These are phyloP conservation scores for Calliphora vicina DNA, from an alignment of 1,140 invertebrate species.

Conservation along the genomic window DNA sequence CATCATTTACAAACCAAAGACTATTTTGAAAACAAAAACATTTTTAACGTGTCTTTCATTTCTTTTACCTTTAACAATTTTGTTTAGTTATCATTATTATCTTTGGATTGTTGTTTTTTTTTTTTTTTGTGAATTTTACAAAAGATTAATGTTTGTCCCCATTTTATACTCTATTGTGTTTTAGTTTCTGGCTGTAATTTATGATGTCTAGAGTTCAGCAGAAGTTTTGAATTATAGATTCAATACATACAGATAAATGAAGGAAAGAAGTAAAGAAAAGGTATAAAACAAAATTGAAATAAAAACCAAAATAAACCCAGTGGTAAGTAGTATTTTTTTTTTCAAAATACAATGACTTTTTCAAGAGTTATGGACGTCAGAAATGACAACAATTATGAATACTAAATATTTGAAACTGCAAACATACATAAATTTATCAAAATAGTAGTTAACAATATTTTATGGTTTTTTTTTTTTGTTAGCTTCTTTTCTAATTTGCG, in stretches of 20 bases:
- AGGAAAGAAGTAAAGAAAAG: no score
- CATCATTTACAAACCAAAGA: background rate
- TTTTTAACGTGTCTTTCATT: background rate
- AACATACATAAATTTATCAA: background rate
- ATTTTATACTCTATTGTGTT: background rate
- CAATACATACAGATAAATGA: background rate
- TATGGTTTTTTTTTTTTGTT: no score
- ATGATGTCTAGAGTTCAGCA: background rate
- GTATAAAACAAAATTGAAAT: background rate
- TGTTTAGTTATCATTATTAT: background rate
- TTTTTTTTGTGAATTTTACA: background rate
- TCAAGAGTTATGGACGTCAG: background rate
- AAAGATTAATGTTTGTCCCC: constrained; percentile 9
- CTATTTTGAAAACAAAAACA: no score
- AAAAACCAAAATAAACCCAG: no score
- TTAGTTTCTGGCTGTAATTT: background rate
- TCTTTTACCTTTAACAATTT: no score
- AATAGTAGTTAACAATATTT: background rate
- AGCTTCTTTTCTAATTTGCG: background rate
- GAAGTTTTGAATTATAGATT: background rate
- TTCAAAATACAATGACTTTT: background rate
- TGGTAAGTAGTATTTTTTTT: no score
- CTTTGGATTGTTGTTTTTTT: background rate
- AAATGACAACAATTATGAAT: constrained; percentile 10
- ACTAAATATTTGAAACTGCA: background rate